Percentiles rank a stretch among this genome's conserved stretches.
These are phyloP conservation scores for Eumaeus atala DNA, from an alignment of 1,140 invertebrate species.

Conservation along the genomic window DNA sequence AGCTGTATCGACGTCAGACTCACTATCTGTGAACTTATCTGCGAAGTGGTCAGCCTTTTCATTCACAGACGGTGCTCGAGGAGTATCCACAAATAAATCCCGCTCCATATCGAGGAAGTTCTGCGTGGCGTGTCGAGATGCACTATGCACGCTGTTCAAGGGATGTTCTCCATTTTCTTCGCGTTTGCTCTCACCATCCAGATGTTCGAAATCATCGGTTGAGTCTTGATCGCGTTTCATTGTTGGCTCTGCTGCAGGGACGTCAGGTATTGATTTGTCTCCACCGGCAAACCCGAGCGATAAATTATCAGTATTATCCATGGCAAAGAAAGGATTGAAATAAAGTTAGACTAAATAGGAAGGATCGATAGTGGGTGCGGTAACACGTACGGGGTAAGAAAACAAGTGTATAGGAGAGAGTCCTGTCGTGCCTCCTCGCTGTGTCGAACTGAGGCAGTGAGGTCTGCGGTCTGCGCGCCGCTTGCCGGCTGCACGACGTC, in stretches of 20 bases:
- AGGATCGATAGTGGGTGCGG: conserved; percentile 53
- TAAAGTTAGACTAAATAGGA: conserved; percentile 26
- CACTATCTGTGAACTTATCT: conserved; percentile 72
- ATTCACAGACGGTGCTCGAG: conserved; percentile 46
- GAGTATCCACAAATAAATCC: conserved; percentile 55
- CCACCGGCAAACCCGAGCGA: conserved; percentile 51
- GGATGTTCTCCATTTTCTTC: conserved; percentile 48
- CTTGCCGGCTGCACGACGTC: conserved; percentile 58
- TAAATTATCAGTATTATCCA: conserved; percentile 54
- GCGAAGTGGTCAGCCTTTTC: conserved; percentile 58
- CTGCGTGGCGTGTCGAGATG: conserved; percentile 66
- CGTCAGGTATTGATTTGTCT: conserved; percentile 33
- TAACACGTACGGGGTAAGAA: conserved; percentile 33
- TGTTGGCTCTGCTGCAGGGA: conserved; percentile 24
- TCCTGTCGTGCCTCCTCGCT: conserved; percentile 49
- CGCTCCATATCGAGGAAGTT: conserved; percentile 74
- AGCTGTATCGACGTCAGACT: conserved; percentile 63
- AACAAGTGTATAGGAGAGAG: conserved; percentile 29
- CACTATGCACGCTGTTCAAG: conserved; percentile 43
- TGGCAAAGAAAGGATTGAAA: conserved; percentile 27
- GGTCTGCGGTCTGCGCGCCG: conserved; percentile 37
- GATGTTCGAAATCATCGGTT: conserved; percentile 82
- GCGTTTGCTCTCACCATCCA: conserved; percentile 71
- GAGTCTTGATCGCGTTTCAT: conserved; percentile 79
- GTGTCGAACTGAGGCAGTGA: conserved; percentile 46